A percentile compares a stretch with the other conserved stretches of the same genome.
Evolutionary conservation across 2,797 vertebrate genomes (phyloP).

Genomic region (Rhynchonycteris naso): DNA sequence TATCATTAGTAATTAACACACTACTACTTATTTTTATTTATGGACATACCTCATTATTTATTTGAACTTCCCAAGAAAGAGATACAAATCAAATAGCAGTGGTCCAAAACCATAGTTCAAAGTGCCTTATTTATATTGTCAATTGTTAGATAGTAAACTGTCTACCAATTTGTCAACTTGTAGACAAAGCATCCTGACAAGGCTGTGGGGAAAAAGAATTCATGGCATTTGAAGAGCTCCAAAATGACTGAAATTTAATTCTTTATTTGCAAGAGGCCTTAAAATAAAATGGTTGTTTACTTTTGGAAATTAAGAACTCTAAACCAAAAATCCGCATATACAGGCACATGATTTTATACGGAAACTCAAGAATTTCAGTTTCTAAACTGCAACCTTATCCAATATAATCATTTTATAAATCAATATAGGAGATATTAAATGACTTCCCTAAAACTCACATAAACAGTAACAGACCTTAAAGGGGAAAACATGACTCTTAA

Average conservation of each 20-base stretch:
- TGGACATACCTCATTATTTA: not conserved
- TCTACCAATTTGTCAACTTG: not conserved
- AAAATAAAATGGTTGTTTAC: not conserved
- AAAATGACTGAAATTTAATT: not conserved
- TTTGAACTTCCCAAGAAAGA: not conserved
- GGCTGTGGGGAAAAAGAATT: not conserved
- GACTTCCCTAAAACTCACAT: not conserved
- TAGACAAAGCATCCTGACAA: not conserved
- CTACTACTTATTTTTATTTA: not conserved
- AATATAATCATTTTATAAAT: conserved; percentile 16
- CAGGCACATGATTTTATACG: not conserved
- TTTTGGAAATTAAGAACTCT: not conserved
- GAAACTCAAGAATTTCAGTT: not conserved
- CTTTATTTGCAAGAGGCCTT: not conserved
- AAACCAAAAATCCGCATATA: not conserved
- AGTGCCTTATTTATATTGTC: not conserved
- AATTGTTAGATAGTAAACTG: not conserved
- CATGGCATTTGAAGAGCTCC: not conserved
- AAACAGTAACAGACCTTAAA: not conserved
- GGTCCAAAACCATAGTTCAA: not conserved
- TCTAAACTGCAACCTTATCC: not conserved
- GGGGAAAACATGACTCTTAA: not conserved
- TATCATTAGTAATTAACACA: not conserved
- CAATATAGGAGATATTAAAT: conserved; percentile 1
- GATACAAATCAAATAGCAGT: not conserved